Evolutionary conservation across 2,113 vertebrate species (phyloP), one percentile per base, ranked within the genome.

Genomic region (Elaphurus davidianus): DNA sequence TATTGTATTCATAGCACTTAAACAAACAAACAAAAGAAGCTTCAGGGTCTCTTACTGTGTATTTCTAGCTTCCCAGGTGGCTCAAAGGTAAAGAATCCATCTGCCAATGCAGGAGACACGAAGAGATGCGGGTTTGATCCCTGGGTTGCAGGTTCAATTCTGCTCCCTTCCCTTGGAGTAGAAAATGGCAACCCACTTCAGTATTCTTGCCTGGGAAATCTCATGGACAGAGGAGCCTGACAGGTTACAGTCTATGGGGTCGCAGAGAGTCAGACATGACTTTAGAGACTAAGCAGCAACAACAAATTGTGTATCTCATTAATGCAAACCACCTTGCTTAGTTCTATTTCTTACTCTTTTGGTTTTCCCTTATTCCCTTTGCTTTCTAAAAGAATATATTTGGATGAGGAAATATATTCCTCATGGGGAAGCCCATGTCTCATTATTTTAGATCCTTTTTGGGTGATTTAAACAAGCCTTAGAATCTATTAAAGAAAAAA

Each of bases 401-500:
- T 90, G 27, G 10, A 71, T 71, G 64, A 36, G n/a, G 1, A 36
- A 36, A 71, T 71, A 36, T 21, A 71, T 21, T 71, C n/a, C 64
- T 71, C 4, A 71, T 71, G 64, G 9, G 64, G 17, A 36, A 36
- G 67, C 12, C 27, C 30, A 6, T 50, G 17, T 82, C 36, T 87
- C 23, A 85, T 57, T 96, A 76, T 91, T 91, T 76, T 64, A 57
- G 62, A 1, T 78, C 27, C 16, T 45, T 90, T 0, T 62, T 83
- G 54, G 25, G 14, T 74, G 3, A 62, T 83, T 64, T 93, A 76
- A 76, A 82, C 13, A 9, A 47, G 54, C 11, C 36, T 82, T 23
- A 64, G n/a, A 95, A 17, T 74, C 71, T 93, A 55, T 82, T 76
- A 94, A 40, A 21, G 8, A n/a, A 36, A 71, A 67, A 84, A 57